These are phyloP conservation scores for Dexiosoma caninum DNA, from an alignment of 2,888 invertebrate species.

Conservation along the genomic window DNA sequence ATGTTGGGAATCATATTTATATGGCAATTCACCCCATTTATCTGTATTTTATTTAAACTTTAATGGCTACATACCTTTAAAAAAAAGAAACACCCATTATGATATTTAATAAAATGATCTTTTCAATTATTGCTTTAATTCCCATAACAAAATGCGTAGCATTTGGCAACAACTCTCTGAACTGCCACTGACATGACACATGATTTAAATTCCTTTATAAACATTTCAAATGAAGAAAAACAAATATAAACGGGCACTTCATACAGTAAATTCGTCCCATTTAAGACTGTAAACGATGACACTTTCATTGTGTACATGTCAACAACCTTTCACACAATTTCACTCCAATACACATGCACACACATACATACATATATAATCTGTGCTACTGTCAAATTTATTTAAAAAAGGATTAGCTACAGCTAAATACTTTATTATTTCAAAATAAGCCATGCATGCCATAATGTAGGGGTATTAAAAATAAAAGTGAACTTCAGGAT, in stretches of 20 bases:
- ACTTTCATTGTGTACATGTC: slow-evolving; percentile 4
- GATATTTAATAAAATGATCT: too few relatives aligned
- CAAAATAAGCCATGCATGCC: slow-evolving; percentile 39
- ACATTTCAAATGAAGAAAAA: neutral
- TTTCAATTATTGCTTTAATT: too few relatives aligned
- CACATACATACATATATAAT: neutral
- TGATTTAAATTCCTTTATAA: neutral
- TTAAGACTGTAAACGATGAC: neutral
- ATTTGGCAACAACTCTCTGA: neutral
- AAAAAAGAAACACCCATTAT: too few relatives aligned
- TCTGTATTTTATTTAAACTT: too few relatives aligned
- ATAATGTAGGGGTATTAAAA: slow-evolving; percentile 24
- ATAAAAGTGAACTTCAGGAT: neutral
- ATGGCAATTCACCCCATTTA: too few relatives aligned
- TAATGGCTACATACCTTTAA: too few relatives aligned
- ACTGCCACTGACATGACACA: slow-evolving; percentile 16
- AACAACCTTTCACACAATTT: neutral
- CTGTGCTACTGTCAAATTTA: slow-evolving; percentile 14
- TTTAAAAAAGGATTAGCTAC: slow-evolving; percentile 53
- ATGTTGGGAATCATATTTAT: too few relatives aligned
- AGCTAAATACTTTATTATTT: slow-evolving; percentile 53
- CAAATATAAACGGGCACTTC: neutral
- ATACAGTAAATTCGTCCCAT: neutral
- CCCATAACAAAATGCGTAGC: neutral
- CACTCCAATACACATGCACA: neutral